These are phyloP conservation scores for Lates japonicus DNA, from an alignment of 2,797 vertebrate genomes.

Conservation along the genomic window DNA sequence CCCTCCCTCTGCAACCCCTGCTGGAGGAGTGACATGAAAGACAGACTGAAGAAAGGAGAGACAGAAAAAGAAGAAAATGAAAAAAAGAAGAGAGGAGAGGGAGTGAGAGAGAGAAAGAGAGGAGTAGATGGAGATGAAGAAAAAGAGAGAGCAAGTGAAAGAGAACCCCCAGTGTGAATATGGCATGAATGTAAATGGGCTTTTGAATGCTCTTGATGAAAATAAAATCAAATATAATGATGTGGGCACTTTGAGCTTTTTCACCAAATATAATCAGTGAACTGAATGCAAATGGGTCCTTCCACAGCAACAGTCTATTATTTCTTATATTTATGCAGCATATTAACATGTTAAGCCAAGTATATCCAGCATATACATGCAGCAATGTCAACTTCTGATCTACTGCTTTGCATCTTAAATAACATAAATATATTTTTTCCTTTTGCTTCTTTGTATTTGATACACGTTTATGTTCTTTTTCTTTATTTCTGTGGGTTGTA, in stretches of 20 bases:
- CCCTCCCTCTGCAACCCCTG: slow-evolving; percentile 56
- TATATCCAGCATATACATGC: not conserved
- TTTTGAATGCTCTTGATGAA: slow-evolving; percentile 61
- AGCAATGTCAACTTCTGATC: not conserved
- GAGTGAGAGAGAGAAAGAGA: not conserved
- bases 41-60: slow-evolving; percentile 49
- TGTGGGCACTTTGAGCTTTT: slow-evolving; percentile 62
- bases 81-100: not conserved
- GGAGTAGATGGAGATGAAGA: slow-evolving; percentile 45
- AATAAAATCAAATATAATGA: slow-evolving; percentile 60
- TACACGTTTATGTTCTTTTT: not conserved
- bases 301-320: slow-evolving; percentile 19
- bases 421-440: not conserved
- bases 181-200: slow-evolving; percentile 71
- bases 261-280: slow-evolving; percentile 43
- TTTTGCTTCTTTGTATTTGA: slow-evolving; percentile 16
- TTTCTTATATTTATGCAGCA: slow-evolving; percentile 16
- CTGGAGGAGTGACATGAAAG: slow-evolving; percentile 66
- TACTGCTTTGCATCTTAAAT: not conserved
- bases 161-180: slow-evolving; percentile 48
- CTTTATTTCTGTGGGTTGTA: slow-evolving; percentile 13
- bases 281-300: slow-evolving; percentile 40
- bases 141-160: slow-evolving; percentile 33
- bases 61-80: slow-evolving; percentile 26
- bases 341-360: not conserved